Percentiles rank a stretch among this genome's conserved stretches.
Conservation (phyloP, 2,113 vertebrate species). For the Neoarius graeffei region DNA sequence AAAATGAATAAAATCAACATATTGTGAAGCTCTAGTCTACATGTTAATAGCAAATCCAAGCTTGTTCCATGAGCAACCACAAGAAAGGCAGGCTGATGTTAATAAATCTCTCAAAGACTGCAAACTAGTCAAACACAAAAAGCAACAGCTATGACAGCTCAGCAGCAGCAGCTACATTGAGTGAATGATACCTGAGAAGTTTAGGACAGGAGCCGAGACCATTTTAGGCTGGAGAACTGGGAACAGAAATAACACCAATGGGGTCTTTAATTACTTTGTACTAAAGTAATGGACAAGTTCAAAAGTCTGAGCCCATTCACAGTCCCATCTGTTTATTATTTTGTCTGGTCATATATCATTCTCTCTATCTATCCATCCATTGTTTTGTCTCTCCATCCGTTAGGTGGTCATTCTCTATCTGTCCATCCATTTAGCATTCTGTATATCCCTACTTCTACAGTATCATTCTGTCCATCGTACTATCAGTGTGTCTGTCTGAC, state of each 20-base stretch:
- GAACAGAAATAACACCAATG: constrained; percentile 73
- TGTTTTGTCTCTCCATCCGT: background rate
- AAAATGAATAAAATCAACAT: background rate
- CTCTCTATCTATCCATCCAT: background rate
- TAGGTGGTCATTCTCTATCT: background rate
- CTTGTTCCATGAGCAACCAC: background rate
- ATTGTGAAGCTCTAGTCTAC: background rate
- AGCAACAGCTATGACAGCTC: constrained; percentile 20
- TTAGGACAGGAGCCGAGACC: constrained; percentile 86
- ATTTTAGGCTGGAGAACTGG: constrained; percentile 92
- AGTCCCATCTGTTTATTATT: background rate
- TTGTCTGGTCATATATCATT: background rate
- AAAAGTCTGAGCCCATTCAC: background rate
- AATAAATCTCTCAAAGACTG: constrained; percentile 11
- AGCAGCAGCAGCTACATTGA: constrained; percentile 18
- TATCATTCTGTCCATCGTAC: background rate
- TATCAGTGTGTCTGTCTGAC: background rate
- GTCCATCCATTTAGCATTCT: background rate
- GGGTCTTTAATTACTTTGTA: constrained; percentile 24
- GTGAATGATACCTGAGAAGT: constrained; percentile 81
- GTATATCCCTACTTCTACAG: background rate
- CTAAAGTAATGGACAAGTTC: background rate
- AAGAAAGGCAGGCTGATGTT: background rate
- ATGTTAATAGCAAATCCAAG: background rate
- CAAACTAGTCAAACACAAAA: constrained; percentile 25